Conservation (phyloP, 2,113 vertebrate genomes). For the Semicossyphus pulcher region DNA sequence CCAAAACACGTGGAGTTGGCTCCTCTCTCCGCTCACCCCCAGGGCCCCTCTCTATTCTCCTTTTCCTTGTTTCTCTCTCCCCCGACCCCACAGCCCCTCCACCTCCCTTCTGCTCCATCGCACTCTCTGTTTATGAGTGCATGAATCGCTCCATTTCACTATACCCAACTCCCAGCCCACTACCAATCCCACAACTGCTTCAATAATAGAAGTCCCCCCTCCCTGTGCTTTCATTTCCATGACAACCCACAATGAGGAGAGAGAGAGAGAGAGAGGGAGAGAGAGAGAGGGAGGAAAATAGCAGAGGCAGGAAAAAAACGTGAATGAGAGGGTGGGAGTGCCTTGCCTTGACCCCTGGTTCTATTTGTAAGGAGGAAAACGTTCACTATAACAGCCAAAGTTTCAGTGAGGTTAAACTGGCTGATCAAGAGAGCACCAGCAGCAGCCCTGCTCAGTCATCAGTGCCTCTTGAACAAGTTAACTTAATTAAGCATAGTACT, state of each 20-base stretch:
- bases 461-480: neutral
- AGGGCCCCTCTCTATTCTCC: constrained; percentile 66
- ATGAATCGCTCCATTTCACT: constrained; percentile 76
- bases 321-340: constrained; percentile 68
- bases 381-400: constrained; percentile 18
- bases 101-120: constrained; percentile 74
- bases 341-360: constrained; percentile 58
- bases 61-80: constrained; percentile 50
- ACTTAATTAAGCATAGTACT: neutral
- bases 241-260: constrained; percentile 73
- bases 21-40: constrained; percentile 52
- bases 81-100: constrained; percentile 36
- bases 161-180: constrained; percentile 51
- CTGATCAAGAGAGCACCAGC: constrained; percentile 18
- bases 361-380: constrained; percentile 46
- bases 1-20: constrained; percentile 75
- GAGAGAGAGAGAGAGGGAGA: constrained; percentile 27
- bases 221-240: constrained; percentile 79
- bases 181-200: constrained; percentile 65
- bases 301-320: constrained; percentile 53
- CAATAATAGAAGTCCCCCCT: constrained; percentile 70
- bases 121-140: constrained; percentile 76
- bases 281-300: constrained; percentile 38
- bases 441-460: neutral
- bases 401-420: constrained; percentile 55